phyloP scores from a whole-genome alignment of 2,797 vertebrate genomes.

The Liparis tanakae region DNA sequence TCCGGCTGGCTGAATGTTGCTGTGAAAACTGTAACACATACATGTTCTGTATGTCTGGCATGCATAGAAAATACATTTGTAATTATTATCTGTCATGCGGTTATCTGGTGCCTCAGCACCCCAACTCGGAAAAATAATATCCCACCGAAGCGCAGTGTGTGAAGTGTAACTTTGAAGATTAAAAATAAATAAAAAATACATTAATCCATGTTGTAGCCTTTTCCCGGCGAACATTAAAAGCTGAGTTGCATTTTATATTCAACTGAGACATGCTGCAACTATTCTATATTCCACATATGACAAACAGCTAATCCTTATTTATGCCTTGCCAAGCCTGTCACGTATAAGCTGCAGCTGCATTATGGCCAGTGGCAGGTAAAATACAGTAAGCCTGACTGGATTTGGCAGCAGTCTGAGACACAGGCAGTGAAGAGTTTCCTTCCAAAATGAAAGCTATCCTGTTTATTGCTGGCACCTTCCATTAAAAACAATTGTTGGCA shows the following conservation, averaged over 20 bases:
- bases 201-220: slow-evolving; percentile 72
- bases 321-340: slow-evolving; percentile 72
- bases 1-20: not conserved
- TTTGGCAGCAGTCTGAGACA: slow-evolving; percentile 72
- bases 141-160: slow-evolving; percentile 26
- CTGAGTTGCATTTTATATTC: slow-evolving; percentile 77
- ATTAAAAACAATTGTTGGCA: slow-evolving; percentile 19
- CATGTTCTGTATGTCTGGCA: slow-evolving; percentile 20
- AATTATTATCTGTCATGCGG: slow-evolving; percentile 59
- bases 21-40: not conserved
- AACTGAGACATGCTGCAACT: slow-evolving; percentile 65
- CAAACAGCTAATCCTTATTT: slow-evolving; percentile 82
- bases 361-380: slow-evolving; percentile 80
- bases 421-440: slow-evolving; percentile 47
- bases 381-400: slow-evolving; percentile 79
- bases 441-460: slow-evolving; percentile 51
- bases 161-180: slow-evolving; percentile 71
- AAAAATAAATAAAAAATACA: slow-evolving; percentile 25
- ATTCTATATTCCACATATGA: slow-evolving; percentile 72
- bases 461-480: slow-evolving; percentile 46
- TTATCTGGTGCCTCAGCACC: slow-evolving; percentile 49
- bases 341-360: slow-evolving; percentile 75
- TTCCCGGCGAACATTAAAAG: slow-evolving; percentile 68
- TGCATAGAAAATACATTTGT: slow-evolving; percentile 27
- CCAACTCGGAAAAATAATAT: slow-evolving; percentile 30